Conservation (phyloP, 2,888 invertebrate genomes). For the Pseudococcus jackbeardsleyi region DNA sequence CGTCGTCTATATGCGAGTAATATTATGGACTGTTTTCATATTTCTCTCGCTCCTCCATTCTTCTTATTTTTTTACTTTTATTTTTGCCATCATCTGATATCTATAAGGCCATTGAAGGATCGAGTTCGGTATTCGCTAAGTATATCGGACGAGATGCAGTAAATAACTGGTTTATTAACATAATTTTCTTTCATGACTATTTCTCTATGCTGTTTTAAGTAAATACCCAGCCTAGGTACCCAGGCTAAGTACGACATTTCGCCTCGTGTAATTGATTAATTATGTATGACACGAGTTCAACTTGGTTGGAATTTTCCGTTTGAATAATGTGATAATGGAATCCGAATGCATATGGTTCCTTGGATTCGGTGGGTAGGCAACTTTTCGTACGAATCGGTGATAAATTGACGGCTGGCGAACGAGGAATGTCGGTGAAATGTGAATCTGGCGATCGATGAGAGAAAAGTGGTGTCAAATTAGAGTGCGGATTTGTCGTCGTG, state of each 20-base stretch:
- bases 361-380: background rate
- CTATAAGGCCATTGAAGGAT: background rate
- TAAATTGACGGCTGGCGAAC: background rate
- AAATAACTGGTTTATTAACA: slow-evolving; percentile 35
- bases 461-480: no score
- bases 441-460: no score
- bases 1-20: background rate
- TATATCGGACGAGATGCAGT: background rate
- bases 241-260: background rate
- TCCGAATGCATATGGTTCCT: background rate
- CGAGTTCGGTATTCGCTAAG: background rate
- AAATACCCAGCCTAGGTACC: background rate
- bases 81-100: background rate
- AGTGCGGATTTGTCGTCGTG: no score
- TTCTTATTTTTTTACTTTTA: background rate
- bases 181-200: slow-evolving; percentile 17
- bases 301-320: background rate
- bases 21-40: background rate
- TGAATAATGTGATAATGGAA: background rate
- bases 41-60: background rate
- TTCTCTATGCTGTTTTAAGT: background rate
- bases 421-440: no score
- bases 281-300: slow-evolving; percentile 42
- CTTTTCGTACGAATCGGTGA: background rate
- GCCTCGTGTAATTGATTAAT: slow-evolving; percentile 27